These are phyloP conservation scores for Eilema depressum DNA, from an alignment of 2,888 invertebrate species.

Conservation along the genomic window DNA sequence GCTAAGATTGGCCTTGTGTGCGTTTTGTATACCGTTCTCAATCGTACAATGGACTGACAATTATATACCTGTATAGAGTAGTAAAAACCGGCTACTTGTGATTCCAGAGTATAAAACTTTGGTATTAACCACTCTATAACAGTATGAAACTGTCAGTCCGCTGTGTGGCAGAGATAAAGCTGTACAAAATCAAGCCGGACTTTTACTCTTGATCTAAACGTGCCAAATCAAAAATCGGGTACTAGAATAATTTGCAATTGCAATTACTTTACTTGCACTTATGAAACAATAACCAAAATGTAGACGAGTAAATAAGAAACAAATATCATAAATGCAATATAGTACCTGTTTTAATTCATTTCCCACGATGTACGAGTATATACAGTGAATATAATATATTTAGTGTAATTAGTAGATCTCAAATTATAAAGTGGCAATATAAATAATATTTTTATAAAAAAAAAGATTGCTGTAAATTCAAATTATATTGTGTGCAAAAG, in stretches of 20 bases:
- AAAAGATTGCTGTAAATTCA: constrained; percentile 37
- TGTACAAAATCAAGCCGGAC: not conserved
- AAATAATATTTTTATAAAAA: constrained; percentile 53
- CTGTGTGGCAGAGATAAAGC: not conserved
- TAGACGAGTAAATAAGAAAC: constrained; percentile 13
- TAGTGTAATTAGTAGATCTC: constrained; percentile 58
- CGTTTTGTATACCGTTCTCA: too few relatives aligned
- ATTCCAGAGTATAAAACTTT: not conserved
- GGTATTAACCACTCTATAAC: not conserved
- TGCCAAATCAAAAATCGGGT: not conserved
- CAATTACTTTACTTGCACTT: not conserved
- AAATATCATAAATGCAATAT: constrained; percentile 49
- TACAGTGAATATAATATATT: constrained; percentile 47
- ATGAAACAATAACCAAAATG: not conserved
- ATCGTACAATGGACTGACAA: not conserved
- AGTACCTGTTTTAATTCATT: constrained; percentile 52
- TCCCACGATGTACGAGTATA: constrained; percentile 34
- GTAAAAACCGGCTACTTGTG: not conserved
- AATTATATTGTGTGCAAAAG: constrained; percentile 49
- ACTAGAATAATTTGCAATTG: not conserved
- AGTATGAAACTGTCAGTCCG: not conserved
- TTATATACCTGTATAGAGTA: not conserved
- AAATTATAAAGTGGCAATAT: constrained; percentile 53
- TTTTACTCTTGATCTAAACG: not conserved
- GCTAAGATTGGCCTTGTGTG: not conserved